Conservation (phyloP, 2,797 vertebrate genomes). For the Pangasius macronema region DNA sequence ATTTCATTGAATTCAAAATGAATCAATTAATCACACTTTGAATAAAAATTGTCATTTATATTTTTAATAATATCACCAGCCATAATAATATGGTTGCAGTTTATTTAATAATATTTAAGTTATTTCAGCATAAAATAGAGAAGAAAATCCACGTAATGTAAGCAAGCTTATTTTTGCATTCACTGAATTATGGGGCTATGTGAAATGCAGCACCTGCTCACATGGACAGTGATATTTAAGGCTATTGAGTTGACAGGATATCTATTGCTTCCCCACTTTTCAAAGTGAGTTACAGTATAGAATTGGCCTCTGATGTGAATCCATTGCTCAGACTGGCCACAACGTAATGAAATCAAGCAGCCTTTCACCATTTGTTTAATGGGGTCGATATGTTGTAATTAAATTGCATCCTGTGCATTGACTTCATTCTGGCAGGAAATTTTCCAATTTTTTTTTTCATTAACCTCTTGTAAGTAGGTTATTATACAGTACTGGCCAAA, state of each 20-base stretch:
- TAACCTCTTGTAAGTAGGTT: slow-evolving; percentile 17
- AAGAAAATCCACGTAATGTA: slow-evolving; percentile 4
- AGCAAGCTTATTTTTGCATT: slow-evolving; percentile 22
- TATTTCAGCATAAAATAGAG: neutral
- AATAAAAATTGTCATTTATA: neutral
- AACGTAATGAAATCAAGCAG: slow-evolving; percentile 35
- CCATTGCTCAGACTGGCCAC: slow-evolving; percentile 28
- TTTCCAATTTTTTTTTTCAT: neutral
- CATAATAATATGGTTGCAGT: too few relatives aligned
- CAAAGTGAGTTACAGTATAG: slow-evolving; percentile 43
- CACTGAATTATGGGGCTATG: neutral
- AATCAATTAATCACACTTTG: neutral
- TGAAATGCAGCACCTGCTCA: slow-evolving; percentile 36
- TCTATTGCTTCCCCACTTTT: slow-evolving; percentile 22
- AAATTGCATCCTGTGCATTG: slow-evolving; percentile 42
- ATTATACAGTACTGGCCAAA: neutral
- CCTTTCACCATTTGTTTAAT: slow-evolving; percentile 48
- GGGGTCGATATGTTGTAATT: slow-evolving; percentile 54
- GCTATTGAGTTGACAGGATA: slow-evolving; percentile 40
- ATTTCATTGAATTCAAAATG: slow-evolving; percentile 11
- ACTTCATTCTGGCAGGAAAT: slow-evolving; percentile 26
- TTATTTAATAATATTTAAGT: slow-evolving; percentile 21
- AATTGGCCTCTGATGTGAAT: slow-evolving; percentile 33
- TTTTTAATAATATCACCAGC: neutral
- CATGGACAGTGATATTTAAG: slow-evolving; percentile 26